Conservation (phyloP, 2,888 invertebrate species). For the Drosophila cognata region DNA sequence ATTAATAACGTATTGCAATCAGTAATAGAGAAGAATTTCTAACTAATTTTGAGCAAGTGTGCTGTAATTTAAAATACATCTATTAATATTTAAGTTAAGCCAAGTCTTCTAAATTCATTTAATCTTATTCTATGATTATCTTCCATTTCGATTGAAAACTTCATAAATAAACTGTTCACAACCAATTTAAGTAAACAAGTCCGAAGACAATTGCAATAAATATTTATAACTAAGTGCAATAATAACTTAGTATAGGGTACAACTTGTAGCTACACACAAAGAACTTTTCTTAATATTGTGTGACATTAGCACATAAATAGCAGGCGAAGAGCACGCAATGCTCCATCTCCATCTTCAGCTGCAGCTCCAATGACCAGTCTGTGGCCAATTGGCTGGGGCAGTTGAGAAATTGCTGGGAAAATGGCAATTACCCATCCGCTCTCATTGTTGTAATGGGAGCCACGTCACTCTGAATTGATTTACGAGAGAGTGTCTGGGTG, state of each 20-base stretch:
- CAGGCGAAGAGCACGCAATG: conserved; percentile 59
- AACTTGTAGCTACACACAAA: conserved; percentile 19
- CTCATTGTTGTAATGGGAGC: conserved; percentile 73
- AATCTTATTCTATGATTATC: not conserved
- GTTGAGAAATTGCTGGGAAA: conserved; percentile 70
- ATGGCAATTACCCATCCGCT: conserved; percentile 74
- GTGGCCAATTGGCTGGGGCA: conserved; percentile 54
- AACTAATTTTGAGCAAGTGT: not conserved
- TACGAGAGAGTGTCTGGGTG: conserved; percentile 50
- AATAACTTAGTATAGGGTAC: conserved; percentile 2
- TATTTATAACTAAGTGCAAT: conserved; percentile 46
- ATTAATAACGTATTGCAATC: too few relatives aligned
- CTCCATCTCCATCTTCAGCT: conserved; percentile 14
- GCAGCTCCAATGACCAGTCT: conserved; percentile 33
- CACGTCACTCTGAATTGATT: conserved; percentile 72
- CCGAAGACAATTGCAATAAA: conserved; percentile 21
- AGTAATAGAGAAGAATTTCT: not conserved
- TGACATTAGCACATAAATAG: conserved; percentile 71
- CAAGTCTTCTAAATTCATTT: not conserved
- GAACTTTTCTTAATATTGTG: conserved; percentile 22
- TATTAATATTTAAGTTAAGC: not conserved
- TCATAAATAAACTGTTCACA: not conserved
- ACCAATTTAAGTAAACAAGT: conserved; percentile 2
- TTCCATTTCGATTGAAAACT: not conserved
- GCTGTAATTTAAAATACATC: not conserved